Percentiles rank a stretch among this genome's conserved stretches.
phyloP scores from a whole-genome alignment of 2,888 invertebrate species.

The Aphelenchoides bicaudatus region DNA sequence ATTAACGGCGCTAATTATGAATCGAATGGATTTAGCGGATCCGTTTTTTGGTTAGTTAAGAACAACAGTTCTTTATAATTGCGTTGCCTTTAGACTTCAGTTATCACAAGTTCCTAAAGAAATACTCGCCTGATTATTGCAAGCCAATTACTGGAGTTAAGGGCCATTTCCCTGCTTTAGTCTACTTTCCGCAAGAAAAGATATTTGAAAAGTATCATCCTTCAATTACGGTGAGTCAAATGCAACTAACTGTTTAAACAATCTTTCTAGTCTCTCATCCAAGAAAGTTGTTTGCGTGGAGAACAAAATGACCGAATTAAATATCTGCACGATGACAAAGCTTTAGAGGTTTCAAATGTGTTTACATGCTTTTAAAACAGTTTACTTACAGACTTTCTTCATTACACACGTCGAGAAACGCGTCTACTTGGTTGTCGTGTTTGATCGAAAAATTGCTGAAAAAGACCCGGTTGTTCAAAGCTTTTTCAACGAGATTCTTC shows the following conservation, averaged over 20 bases:
- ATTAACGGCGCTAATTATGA: slow-evolving; percentile 30
- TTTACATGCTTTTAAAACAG: neutral
- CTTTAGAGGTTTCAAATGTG: neutral
- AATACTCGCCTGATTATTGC: slow-evolving; percentile 18
- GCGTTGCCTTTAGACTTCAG: slow-evolving; percentile 26
- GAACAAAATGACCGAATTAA: neutral
- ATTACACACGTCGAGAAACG: slow-evolving; percentile 25
- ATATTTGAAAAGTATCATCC: slow-evolving; percentile 18
- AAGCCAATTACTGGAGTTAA: slow-evolving; percentile 17
- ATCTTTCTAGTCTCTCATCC: slow-evolving; percentile 20
- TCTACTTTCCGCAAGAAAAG: slow-evolving; percentile 15
- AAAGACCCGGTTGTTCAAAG: slow-evolving; percentile 18
- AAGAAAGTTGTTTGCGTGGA: slow-evolving; percentile 13
- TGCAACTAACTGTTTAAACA: no score
- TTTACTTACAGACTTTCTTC: slow-evolving; percentile 28
- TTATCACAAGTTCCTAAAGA: slow-evolving; percentile 21
- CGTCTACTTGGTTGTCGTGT: slow-evolving; percentile 27
- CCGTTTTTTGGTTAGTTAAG: slow-evolving; percentile 33
- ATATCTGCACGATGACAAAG: neutral
- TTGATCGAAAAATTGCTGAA: slow-evolving; percentile 26
- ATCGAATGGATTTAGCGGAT: slow-evolving; percentile 20
- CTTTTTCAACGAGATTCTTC: slow-evolving; percentile 29
- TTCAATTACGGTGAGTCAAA: no score
- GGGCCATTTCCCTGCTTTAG: slow-evolving; percentile 20
- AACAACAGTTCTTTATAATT: neutral